Evolutionary conservation across 2,797 vertebrate genomes (phyloP).

Genomic region (Sylvia borin): DNA sequence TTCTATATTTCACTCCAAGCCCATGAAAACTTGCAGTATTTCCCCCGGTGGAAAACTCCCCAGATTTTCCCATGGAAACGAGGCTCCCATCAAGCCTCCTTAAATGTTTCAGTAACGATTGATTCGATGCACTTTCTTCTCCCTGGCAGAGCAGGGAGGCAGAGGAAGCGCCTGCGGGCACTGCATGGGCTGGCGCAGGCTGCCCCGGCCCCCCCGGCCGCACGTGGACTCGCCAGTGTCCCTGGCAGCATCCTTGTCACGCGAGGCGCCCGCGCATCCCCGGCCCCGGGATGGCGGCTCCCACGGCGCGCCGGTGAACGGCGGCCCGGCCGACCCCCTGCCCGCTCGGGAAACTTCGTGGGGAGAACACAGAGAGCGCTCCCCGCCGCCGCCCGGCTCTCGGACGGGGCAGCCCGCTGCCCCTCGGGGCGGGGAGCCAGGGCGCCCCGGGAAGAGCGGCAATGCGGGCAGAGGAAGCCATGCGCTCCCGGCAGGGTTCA

Average conservation of each 20-base stretch:
- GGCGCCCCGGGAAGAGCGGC: neutral
- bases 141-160: neutral
- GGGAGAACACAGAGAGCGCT: neutral
- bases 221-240: slow-evolving; percentile 11
- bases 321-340: neutral
- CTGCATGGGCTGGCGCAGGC: neutral
- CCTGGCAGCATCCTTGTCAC: neutral
- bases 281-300: neutral
- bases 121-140: neutral
- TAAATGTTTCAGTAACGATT: neutral
- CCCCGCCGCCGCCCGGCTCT: neutral
- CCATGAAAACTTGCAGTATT: neutral
- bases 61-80: neutral
- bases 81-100: neutral
- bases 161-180: neutral
- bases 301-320: neutral
- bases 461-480: neutral
- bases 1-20: neutral
- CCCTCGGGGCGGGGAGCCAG: neutral
- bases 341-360: neutral
- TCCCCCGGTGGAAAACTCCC: neutral
- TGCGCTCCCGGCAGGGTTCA: neutral
- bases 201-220: neutral
- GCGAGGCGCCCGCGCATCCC: neutral
- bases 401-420: neutral